Evolutionary conservation across 2,888 invertebrate species (phyloP), one percentile per base, ranked within the genome.

Genomic region (Molorchus minor): DNA sequence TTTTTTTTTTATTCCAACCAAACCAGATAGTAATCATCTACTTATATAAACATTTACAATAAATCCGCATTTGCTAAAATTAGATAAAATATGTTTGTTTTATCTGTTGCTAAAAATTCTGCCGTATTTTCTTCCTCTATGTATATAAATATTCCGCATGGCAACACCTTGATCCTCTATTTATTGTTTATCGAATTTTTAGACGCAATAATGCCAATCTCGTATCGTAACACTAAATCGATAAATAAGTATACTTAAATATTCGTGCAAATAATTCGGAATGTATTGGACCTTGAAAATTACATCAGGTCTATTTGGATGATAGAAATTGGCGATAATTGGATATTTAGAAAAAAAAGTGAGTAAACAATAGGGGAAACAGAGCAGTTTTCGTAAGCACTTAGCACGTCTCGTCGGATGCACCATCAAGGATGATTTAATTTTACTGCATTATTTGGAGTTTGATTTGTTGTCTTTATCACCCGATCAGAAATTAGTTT

Each of bases 171-270:
- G 10, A 1, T 41, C 13, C 10, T 36, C 3, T 38, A 38, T 49
- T 36, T 49, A 49, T 38, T 49, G 38, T 49, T 49, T 47, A 36
- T 45, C 45, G 12, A 16, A 30, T 33, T 47, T 35, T 47, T n/a
- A 47, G 13, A 35, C 40, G 17, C 17, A 40, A 7, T 47, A 35
- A 35, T 35, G 20, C 20, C 20, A 35, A 35, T 45, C 45, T 45
- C 33, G 16, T 16, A 17, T 30, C 7, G 30, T 30, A 45, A 30
- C 30, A 7, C 45, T 29, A 45, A 30, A 45, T 45, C 45, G 17
- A 45, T 30, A 33, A 33, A 33, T 33, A 33, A 33, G 33, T 33
- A 33, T 33, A n/a, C 12, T 5, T 33, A 5, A 33, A 10, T 33
- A 33, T 33, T 33, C 12, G 33, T 33, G 33, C 12, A 33, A 33